Percentiles rank a stretch among this genome's conserved stretches.
Conservation (phyloP, 1,140 invertebrate genomes). For the Drosophila nigromelanica region DNA sequence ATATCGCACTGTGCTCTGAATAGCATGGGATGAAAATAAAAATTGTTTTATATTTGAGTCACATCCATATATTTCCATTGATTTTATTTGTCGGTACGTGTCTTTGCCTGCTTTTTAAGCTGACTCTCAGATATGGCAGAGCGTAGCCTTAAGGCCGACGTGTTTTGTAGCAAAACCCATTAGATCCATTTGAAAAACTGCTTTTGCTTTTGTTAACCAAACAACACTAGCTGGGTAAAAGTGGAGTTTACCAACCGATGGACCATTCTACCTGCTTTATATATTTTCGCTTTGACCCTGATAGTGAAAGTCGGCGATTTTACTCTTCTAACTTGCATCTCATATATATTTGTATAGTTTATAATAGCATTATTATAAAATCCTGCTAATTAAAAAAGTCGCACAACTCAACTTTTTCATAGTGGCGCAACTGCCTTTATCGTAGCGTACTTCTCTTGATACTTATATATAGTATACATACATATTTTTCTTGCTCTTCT, state of each 20-base stretch:
- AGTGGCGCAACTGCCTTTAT: no score
- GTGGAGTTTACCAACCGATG: not conserved
- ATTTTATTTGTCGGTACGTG: conserved; percentile 52
- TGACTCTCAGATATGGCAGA: not conserved
- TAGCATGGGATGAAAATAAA: conserved; percentile 36
- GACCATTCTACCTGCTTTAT: not conserved
- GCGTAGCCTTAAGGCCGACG: not conserved
- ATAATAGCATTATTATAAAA: no score
- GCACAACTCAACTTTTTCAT: no score
- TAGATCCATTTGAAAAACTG: not conserved
- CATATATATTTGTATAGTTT: no score
- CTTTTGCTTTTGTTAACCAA: not conserved
- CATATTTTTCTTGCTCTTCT: no score
- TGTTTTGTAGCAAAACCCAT: not conserved
- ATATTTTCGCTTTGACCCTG: no score
- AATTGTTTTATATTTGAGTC: conserved; percentile 73
- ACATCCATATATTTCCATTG: conserved; percentile 68
- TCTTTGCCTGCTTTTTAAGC: conserved; percentile 28
- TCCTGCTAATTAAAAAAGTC: no score
- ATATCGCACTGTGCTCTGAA: conserved; percentile 4
- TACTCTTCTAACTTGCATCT: no score
- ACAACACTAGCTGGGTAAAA: not conserved
- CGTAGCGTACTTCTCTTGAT: no score
- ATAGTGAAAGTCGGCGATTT: no score
- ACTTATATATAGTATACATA: no score